phyloP scores from a whole-genome alignment of 2,113 vertebrate species.

The Ahaetulla prasina region DNA sequence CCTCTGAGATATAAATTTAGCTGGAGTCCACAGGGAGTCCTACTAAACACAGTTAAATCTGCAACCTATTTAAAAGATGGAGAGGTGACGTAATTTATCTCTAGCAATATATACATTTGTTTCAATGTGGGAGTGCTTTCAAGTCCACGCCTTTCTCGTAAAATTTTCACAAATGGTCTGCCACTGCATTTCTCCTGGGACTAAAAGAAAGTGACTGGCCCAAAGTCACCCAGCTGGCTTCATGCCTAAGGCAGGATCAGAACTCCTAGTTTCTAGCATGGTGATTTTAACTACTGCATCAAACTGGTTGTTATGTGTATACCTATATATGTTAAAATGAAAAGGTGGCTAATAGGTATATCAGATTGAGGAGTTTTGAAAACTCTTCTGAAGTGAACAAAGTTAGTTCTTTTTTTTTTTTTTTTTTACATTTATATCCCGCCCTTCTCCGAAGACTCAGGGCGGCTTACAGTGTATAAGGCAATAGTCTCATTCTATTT shows the following conservation, averaged over 20 bases:
- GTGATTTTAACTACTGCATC: background rate
- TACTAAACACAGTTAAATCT: constrained; percentile 85
- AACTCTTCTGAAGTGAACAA: background rate
- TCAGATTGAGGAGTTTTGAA: background rate
- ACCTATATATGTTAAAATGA: background rate
- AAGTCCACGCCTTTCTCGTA: background rate
- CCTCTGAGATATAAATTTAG: constrained; percentile 97
- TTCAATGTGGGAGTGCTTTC: background rate
- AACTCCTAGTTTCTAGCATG: background rate
- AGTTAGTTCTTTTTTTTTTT: no score
- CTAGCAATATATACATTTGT: background rate
- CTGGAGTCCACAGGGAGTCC: constrained; percentile 91
- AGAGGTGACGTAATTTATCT: constrained; percentile 70
- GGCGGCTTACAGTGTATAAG: no score
- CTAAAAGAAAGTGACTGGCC: no score
- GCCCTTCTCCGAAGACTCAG: no score
- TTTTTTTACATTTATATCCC: no score
- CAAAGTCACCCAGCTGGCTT: background rate
- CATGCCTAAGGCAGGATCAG: background rate
- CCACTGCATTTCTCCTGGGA: background rate
- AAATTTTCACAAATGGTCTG: background rate
- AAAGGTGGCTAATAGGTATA: background rate
- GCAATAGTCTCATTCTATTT: no score
- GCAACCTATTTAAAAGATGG: constrained; percentile 83
- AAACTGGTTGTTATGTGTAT: background rate